Evolutionary conservation across 2,888 invertebrate species (phyloP).

Genomic region (Rhingia rostrata): DNA sequence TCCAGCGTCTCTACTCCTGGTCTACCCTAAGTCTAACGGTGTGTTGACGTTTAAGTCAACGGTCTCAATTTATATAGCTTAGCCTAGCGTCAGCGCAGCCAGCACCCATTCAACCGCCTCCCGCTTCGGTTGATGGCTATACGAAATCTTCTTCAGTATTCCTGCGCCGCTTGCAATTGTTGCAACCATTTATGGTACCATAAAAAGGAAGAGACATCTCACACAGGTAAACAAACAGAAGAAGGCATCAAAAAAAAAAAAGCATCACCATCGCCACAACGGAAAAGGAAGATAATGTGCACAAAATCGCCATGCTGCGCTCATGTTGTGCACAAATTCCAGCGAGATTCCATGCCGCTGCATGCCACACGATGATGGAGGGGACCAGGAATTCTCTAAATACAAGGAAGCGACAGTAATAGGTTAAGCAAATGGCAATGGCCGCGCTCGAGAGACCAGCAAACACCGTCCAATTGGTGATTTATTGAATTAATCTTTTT

Average conservation of each 20-base stretch:
- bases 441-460: slow-evolving; percentile 15
- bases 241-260: slow-evolving; percentile 4
- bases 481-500: slow-evolving; percentile 74
- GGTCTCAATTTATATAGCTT: slow-evolving; percentile 66
- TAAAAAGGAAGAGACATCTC: slow-evolving; percentile 36
- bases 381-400: slow-evolving; percentile 65
- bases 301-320: slow-evolving; percentile 39
- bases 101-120: slow-evolving; percentile 9
- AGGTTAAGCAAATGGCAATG: slow-evolving; percentile 59
- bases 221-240: slow-evolving; percentile 20
- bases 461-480: slow-evolving; percentile 62
- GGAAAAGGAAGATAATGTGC: slow-evolving; percentile 56
- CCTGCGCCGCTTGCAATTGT: slow-evolving; percentile 34
- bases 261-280: slow-evolving; percentile 16
- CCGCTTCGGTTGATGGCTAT: slow-evolving; percentile 6
- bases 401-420: slow-evolving; percentile 68
- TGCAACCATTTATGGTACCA: slow-evolving; percentile 58
- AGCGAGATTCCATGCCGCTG: slow-evolving; percentile 20
- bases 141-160: slow-evolving; percentile 3
- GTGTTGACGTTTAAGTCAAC: slow-evolving; percentile 70
- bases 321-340: slow-evolving; percentile 60
- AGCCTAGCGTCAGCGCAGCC: slow-evolving; percentile 43
- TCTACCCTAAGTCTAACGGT: slow-evolving; percentile 63
- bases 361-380: slow-evolving; percentile 38
- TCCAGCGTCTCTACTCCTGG: background rate